Base-by-base conservation (phyloP, 64 coral and sea anemone species). In the Acropora tenuis region DNA sequence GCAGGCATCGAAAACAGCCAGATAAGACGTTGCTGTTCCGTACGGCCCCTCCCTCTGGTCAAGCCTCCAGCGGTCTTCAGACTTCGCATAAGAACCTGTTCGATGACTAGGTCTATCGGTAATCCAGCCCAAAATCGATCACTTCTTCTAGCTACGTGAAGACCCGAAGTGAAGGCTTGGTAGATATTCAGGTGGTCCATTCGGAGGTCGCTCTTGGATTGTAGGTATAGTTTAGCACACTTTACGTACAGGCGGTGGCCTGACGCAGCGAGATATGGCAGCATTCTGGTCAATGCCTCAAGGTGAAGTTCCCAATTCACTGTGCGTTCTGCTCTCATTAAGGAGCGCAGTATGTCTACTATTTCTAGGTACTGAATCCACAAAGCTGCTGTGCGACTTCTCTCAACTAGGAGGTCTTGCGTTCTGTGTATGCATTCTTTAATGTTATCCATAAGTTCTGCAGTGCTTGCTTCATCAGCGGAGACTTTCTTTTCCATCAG, bases 311-410 rank as follows among this genome's bases (percentile, higher is more conserved):
- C 55, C 90, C 75, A 92, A 78, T 87, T 87, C 7, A 65, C 90
- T 81, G 92, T 94, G 17, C 93, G 79, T 74, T 94, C 87, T 59
- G 88, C 93, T 87, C 78, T 94, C 8, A 94, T 90, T 65, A 89
- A 93, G 60, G 68, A 89, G 49, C 79, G 75, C 48, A 93, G 67
- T 41, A 93, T 93, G 53, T 93, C 92, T 45, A 83, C 43, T 86
- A 93, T 93, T 76, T 82, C 72, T 87, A 94, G 88, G 63, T 94
- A 94, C 72, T 89, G 48, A 74, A 94, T 72, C 92, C 92, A 89
- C 9, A 84, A 63, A 2, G 75, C 76, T 75, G 78, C 92, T 2
- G 92, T 94, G 50, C 79, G 86, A 55, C 80, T 82, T 82, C 57
- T 82, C 80, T 82, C 11, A 4, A 41, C 80, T 1, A 82, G 80